A percentile compares a stretch with the other conserved stretches of the same genome.
Evolutionary conservation across 1,140 invertebrate genomes (phyloP).

Genomic region (Euborellia annulipes): DNA sequence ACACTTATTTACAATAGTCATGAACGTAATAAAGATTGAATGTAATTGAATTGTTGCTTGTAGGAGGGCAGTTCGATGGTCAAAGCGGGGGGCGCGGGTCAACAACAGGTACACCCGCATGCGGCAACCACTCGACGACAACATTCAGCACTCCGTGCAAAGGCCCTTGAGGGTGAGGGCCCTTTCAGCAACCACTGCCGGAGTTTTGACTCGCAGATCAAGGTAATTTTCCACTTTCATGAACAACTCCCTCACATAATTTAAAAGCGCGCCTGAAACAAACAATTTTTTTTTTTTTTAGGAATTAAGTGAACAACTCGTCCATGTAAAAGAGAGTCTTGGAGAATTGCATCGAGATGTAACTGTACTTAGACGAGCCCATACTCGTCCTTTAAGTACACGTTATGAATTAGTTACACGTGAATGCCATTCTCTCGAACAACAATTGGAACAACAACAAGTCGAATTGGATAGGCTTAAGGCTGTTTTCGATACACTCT

Average conservation of each 20-base stretch:
- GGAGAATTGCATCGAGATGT: slow-evolving; percentile 45
- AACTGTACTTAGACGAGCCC: slow-evolving; percentile 34
- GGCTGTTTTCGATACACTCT: slow-evolving; percentile 41
- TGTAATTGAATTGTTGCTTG: no score
- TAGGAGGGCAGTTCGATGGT: no score
- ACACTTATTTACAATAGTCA: no score
- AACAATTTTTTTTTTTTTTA: slow-evolving; percentile 15
- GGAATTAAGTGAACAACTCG: slow-evolving; percentile 43
- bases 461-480: slow-evolving; percentile 43
- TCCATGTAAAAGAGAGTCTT: slow-evolving; percentile 43
- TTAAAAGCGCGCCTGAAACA: not conserved
- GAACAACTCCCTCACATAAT: no score
- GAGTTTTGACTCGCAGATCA: slow-evolving; percentile 43
- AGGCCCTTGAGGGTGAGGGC: slow-evolving; percentile 33
- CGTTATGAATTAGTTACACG: slow-evolving; percentile 39
- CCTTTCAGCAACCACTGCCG: slow-evolving; percentile 49
- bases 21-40: no score
- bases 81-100: no score
- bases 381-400: slow-evolving; percentile 36
- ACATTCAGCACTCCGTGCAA: slow-evolving; percentile 27
- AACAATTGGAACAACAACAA: slow-evolving; percentile 44
- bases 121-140: slow-evolving; percentile 27
- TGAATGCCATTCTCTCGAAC: slow-evolving; percentile 43
- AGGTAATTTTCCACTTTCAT: slow-evolving; percentile 20
- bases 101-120: not conserved